Conservation (phyloP, 2,113 vertebrate genomes). For the Pavo muticus region DNA sequence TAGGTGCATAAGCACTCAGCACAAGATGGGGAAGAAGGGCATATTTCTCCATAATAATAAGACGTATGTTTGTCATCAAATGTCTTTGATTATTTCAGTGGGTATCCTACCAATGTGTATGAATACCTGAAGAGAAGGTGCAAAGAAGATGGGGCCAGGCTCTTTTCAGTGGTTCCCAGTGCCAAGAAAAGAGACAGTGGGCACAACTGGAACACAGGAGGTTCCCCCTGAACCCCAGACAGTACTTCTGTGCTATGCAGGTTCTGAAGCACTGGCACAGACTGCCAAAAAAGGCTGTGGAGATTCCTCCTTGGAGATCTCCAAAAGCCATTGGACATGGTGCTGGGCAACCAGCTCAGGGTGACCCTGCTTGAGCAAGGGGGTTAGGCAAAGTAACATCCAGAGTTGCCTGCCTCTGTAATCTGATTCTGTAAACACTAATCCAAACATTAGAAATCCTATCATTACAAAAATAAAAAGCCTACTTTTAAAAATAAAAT, state of each 20-base stretch:
- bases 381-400: not conserved
- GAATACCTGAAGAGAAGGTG: not conserved
- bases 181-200: not conserved
- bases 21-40: not conserved
- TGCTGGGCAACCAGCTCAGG: not conserved
- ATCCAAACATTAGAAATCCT: not conserved
- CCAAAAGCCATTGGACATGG: not conserved
- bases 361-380: not conserved
- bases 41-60: not conserved
- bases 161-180: not conserved
- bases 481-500: not conserved
- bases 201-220: not conserved
- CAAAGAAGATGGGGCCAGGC: not conserved
- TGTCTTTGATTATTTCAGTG: not conserved
- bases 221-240: not conserved
- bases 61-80: fast-evolving
- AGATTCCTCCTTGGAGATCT: not conserved
- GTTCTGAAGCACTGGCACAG: not conserved
- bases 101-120: not conserved
- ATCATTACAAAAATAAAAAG: not conserved
- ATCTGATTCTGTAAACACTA: not conserved
- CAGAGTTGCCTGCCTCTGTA: not conserved
- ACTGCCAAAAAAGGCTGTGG: not conserved
- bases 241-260: not conserved
- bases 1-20: not conserved